Base-by-base conservation (phyloP, 2,888 invertebrate genomes). In the Rhorus exstirpatorius region DNA sequence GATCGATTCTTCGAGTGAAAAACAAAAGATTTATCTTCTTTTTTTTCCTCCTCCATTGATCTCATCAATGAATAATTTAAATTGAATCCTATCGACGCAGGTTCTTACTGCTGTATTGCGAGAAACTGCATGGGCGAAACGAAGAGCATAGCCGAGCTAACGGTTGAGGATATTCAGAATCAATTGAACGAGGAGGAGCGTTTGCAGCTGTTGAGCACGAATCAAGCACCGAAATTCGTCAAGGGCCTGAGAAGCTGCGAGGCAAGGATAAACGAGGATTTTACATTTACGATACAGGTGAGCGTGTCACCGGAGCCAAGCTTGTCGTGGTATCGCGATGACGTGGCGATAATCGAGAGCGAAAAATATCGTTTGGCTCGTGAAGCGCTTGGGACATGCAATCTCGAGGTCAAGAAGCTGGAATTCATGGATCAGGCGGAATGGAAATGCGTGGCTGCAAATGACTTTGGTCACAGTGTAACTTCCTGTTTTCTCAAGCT, bases 101-200 rank as follows among this genome's bases (percentile, higher is more conserved):
- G 98, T 1, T 97, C 97, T 0, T 98, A 98, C 89, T 97, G 97
- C 88, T 98, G 98, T 91, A 96, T 98, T 67, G 98, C 98, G 0
- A 95, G 94, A 86, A 98, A 98, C 91, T 97, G 97, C 90, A 98
- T 98, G 98, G 98, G 98, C 0, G 97, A 97, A 92, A 96, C 97
- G 0, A 96, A 95, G 88, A 97, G 97, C 90, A 96, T 96, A 0
- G 97, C 98, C 0, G 97, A 97, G 87, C 93, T 98, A 35, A 98
- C 98, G 0, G 95, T 98, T 0, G 98, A 98, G 93, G 98, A 98
- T 89, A 98, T 98, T 83, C 97, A 97, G 90, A 97, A 97, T 92
- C 97, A 98, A 91, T 91, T 98, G 68, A 97, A 97, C 88, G 97
- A 97, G 82, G 97, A 97, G 90, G 98, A 98, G 92, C 95, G 96